Evolutionary conservation across 2,797 vertebrate genomes (phyloP), one percentile per base, ranked within the genome.

Genomic region (Antennarius maculatus): DNA sequence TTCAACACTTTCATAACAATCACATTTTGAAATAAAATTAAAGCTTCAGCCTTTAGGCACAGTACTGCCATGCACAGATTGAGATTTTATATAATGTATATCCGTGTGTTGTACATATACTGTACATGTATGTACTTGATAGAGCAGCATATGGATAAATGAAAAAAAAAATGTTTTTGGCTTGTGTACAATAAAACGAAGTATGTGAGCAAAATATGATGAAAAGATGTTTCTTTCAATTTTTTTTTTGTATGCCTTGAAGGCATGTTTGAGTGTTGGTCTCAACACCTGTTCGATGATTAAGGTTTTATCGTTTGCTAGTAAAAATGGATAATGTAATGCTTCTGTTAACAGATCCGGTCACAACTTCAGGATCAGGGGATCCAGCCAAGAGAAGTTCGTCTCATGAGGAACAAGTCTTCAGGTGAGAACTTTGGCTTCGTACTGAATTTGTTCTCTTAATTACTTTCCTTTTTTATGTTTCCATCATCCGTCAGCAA

Each of bases 371-470:
- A 96, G 88, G 94, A 95, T 66, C 95, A 96, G 43, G 95, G 94
- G 18, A 91, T 96, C 80, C 95, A 95, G 76, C 94, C 96, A 7
- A 93, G 94, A 80, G 96, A 97, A 63, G 95, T 97, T 80, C 95
- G 95, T 39, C 93, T 96, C 50, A 96, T 97, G 96, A 94, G 95
- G 83, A 96, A 96, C 86, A 97, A 97, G 92, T 95, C 95, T 61
- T 96, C 96, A 95, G 96, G 96, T 97, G 95, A 96, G 95, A 78
- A 83, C 66, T 80, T 75, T 49, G 82, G 73, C 69, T 48, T 61
- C 54, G 61, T 48, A 17, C 12, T 0, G 9, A 45, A 42, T 67
- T 60, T 49, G 28, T 41, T 12, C 34, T 43, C 6, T 51, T 2
- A 8, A 64, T 43, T 50, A 11, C 48, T 57, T 29, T 48, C 18